These are phyloP conservation scores for Aurelia sp. DNA, from an alignment of 30 jellyfish, hydroid and myxozoan genomes.

Conservation along the genomic window DNA sequence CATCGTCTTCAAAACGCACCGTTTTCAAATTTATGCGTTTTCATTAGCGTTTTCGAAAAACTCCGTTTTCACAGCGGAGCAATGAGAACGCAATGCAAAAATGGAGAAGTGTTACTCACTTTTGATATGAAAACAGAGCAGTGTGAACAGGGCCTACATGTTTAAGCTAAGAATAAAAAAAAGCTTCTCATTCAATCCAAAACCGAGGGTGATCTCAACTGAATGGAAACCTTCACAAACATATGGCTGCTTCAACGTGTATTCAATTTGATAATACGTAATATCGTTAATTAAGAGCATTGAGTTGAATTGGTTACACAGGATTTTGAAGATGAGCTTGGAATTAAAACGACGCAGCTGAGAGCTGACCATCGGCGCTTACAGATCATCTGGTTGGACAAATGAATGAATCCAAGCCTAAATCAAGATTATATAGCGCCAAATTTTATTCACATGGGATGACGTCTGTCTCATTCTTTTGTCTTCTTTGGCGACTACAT, in stretches of 20 bases:
- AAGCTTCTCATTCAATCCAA: no score
- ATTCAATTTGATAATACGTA: background rate
- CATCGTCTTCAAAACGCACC: no score
- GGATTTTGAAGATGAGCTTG: constrained; percentile 21
- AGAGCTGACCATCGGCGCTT: constrained; percentile 52
- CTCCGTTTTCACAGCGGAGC: no score
- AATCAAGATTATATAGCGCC: constrained; percentile 54
- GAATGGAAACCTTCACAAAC: no score
- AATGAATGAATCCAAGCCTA: constrained; percentile 21
- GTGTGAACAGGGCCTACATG: no score
- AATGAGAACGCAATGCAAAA: no score
- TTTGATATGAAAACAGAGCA: no score
- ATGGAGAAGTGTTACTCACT: no score
- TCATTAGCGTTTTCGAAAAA: no score
- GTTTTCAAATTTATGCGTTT: no score
- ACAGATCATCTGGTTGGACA: constrained; percentile 33
- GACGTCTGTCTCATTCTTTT: constrained; percentile 24
- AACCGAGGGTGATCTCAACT: no score
- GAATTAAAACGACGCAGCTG: constrained; percentile 37
- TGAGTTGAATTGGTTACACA: constrained; percentile 1
- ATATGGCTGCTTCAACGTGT: background rate
- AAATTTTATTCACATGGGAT: constrained; percentile 27
- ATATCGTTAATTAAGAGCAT: background rate
- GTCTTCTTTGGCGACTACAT: constrained; percentile 24
- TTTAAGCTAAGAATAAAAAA: no score